A percentile compares a stretch with the other conserved stretches of the same genome.
These are phyloP conservation scores for Thalassoma bifasciatum DNA, from an alignment of 2,113 vertebrate species.

Conservation along the genomic window DNA sequence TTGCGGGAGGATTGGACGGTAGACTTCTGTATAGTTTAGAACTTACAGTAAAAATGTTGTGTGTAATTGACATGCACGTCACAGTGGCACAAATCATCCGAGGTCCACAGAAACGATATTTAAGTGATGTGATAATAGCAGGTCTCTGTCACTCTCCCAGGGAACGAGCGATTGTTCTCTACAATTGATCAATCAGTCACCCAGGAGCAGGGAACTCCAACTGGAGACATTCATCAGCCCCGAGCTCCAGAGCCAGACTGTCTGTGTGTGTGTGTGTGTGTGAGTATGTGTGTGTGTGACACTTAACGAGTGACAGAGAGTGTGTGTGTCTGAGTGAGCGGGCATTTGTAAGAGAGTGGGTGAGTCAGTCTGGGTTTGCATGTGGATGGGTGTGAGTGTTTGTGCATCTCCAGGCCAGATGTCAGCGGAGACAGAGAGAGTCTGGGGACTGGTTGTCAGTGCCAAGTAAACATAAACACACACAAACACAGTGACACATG, in stretches of 20 bases:
- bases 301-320: constrained; percentile 22
- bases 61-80: constrained; percentile 25
- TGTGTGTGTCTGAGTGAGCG: background rate
- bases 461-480: constrained; percentile 25
- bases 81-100: constrained; percentile 32
- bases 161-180: constrained; percentile 27
- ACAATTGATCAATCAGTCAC: constrained; percentile 57
- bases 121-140: constrained; percentile 51
- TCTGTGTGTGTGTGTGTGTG: constrained; percentile 9
- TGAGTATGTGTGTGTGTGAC: constrained; percentile 13
- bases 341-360: background rate
- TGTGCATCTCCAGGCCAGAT: constrained; percentile 51
- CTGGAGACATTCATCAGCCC: constrained; percentile 36
- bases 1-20: background rate
- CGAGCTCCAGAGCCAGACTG: background rate
- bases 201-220: constrained; percentile 3
- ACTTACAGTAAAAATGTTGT: background rate
- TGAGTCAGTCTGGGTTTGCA: constrained; percentile 30
- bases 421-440: constrained; percentile 32
- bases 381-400: constrained; percentile 15
- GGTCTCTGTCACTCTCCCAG: constrained; percentile 41
- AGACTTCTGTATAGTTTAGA: constrained; percentile 6
- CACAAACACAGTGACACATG: constrained; percentile 4
- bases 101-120: constrained; percentile 4
- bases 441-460: constrained; percentile 15